phyloP scores from a whole-genome alignment of 2,797 vertebrate genomes.

The Eulemur coronatus region DNA sequence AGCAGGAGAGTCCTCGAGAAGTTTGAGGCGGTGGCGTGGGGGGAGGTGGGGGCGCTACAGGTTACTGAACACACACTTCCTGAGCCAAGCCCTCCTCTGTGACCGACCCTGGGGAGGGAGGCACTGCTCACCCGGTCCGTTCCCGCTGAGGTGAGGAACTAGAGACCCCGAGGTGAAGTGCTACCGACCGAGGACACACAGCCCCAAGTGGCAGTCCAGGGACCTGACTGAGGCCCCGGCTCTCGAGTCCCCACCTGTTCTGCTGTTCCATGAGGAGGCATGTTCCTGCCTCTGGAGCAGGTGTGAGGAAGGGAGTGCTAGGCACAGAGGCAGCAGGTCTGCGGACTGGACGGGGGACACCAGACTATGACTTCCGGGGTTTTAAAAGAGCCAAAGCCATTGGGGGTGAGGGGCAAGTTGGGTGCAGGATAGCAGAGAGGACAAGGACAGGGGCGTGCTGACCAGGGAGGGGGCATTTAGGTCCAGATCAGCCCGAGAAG shows the following conservation, averaged over 20 bases:
- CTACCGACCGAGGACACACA: background rate
- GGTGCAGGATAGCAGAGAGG: background rate
- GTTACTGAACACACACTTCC: background rate
- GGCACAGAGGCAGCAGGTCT: background rate
- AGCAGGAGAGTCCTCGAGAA: background rate
- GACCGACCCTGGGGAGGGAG: background rate
- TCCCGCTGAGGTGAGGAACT: too few species aligned
- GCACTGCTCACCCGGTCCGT: background rate
- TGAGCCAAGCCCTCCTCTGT: background rate
- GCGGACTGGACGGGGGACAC: rapidly evolving
- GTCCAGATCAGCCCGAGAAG: rapidly evolving
- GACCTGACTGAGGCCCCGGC: background rate
- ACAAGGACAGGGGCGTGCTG: rapidly evolving
- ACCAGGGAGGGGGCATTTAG: background rate
- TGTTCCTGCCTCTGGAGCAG: rapidly evolving
- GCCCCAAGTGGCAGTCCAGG: too few species aligned
- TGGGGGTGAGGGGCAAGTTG: background rate
- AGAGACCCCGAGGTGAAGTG: background rate
- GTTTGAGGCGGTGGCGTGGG: background rate
- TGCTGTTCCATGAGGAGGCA: background rate
- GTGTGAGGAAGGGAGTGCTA: rapidly evolving
- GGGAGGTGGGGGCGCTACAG: too few species aligned
- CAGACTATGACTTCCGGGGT: rapidly evolving
- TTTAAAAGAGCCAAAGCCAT: background rate
- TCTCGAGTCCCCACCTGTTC: background rate